These are phyloP conservation scores for Agapornis roseicollis DNA, from an alignment of 2,113 vertebrate genomes.

Conservation along the genomic window DNA sequence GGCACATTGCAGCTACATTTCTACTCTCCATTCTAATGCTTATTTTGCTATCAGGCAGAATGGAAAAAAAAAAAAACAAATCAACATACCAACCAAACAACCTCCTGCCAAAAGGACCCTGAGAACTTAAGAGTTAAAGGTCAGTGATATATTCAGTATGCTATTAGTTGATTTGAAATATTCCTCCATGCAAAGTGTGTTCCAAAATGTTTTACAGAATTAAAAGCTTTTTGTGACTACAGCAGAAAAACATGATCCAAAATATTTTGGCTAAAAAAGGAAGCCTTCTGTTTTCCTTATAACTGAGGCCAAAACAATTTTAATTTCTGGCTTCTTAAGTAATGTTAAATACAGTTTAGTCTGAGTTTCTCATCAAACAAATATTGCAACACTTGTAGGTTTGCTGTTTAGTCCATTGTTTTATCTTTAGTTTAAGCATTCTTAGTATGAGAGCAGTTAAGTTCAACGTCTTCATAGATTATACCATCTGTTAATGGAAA, in stretches of 20 bases:
- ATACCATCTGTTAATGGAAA: neutral
- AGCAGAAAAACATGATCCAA: constrained; percentile 33
- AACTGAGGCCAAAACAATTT: constrained; percentile 34
- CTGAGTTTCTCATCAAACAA: neutral
- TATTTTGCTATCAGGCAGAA: neutral
- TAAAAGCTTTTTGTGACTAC: neutral
- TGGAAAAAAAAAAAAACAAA: fast-evolving
- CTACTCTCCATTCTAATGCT: neutral
- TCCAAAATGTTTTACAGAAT: constrained; percentile 34
- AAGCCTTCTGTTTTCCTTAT: constrained; percentile 45
- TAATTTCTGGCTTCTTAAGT: constrained; percentile 47
- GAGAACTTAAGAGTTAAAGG: neutral
- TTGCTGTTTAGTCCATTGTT: neutral
- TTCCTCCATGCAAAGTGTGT: neutral
- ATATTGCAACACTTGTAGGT: neutral
- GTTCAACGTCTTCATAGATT: neutral
- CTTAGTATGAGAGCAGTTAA: neutral
- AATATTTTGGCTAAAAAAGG: constrained; percentile 20
- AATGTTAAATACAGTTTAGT: constrained; percentile 11
- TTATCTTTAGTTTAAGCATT: neutral
- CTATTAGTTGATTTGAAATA: neutral
- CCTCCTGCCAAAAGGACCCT: neutral
- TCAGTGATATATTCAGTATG: neutral
- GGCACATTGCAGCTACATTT: neutral
- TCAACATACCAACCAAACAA: neutral